Evolutionary conservation across 1,140 invertebrate species (phyloP).

Genomic region (Parasteatoda tepidariorum): DNA sequence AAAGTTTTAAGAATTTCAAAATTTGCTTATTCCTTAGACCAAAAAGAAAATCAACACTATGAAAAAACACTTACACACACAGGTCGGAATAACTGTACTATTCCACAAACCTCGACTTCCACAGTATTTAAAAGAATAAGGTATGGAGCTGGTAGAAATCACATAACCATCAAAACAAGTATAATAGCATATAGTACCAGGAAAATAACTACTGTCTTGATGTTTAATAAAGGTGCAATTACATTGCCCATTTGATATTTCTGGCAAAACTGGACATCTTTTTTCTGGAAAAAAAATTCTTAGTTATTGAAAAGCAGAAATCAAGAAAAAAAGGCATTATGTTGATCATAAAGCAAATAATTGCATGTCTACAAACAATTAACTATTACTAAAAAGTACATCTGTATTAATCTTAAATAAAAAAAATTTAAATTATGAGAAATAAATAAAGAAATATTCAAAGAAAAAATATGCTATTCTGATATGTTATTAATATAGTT

Average conservation of each 20-base stretch:
- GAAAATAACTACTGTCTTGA: neutral
- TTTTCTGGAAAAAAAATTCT: neutral
- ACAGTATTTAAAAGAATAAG: conserved; percentile 1
- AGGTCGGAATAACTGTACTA: conserved; percentile 3
- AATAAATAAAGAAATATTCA: neutral
- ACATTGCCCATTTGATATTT: neutral
- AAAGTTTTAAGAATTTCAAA: no score
- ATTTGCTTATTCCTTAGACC: no score
- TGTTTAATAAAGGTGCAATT: neutral
- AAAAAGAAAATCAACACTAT: no score
- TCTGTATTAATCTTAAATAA: no score
- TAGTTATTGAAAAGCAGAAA: neutral
- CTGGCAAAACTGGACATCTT: neutral
- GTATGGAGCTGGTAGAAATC: conserved; percentile 17
- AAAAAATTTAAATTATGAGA: neutral
- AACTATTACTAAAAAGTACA: no score
- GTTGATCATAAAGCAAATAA: neutral
- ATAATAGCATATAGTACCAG: conserved; percentile 31
- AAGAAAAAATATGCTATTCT: neutral
- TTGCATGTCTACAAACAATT: neutral
- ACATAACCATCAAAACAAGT: conserved; percentile 33
- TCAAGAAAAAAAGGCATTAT: neutral
- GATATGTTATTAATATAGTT: neutral
- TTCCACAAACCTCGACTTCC: neutral
- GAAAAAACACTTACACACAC: conserved; percentile 43